Evolutionary conservation across 2,113 vertebrate genomes (phyloP), one percentile per base, ranked within the genome.

Genomic region (Actenoides lindsayi): DNA sequence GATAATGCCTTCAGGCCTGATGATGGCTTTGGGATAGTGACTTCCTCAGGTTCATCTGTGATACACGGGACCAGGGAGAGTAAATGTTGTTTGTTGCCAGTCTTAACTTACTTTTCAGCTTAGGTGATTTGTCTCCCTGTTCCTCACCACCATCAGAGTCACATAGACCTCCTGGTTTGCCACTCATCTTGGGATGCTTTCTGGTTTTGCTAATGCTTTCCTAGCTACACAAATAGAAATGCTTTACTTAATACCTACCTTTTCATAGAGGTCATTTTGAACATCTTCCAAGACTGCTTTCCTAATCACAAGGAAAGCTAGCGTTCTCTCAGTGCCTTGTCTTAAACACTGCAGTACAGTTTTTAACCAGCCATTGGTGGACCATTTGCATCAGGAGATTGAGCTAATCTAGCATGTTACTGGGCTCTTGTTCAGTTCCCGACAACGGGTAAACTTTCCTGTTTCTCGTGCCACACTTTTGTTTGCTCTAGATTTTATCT

Each of bases 401-500:
- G 39, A 77, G 35, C 12, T 89, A 76, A 76, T 65, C 37, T 1
- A 1, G 9, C 0, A 0, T 59, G 37, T 63, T 37, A 33, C 56
- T 60, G 13, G 27, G 53, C 30, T 77, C 54, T 39, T 3, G 2
- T 73, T 73, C 30, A 48, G 9, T 53, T 86, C 51, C 44, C 4
- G 5, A 48, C 0, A 2, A 54, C 39, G 2, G 1, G 6, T 64
- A 20, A 20, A 50, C 20, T 68, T 50, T 33, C 23, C 19, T 30
- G 14, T 48, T 77, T 82, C 42, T 24, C 59, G 35, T 64, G 39
- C 6, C 42, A 30, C 10, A 12, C 39, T 69, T 74, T 18, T 59
- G 27, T 82, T 59, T 48, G 48, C 0, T 1, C 39, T 83, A 77
- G 62, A 81, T 81, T 89, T 92, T 86, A 75, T 94, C 79, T 90